Conservation (phyloP, 2,888 invertebrate genomes). For the Apeira syringaria region DNA sequence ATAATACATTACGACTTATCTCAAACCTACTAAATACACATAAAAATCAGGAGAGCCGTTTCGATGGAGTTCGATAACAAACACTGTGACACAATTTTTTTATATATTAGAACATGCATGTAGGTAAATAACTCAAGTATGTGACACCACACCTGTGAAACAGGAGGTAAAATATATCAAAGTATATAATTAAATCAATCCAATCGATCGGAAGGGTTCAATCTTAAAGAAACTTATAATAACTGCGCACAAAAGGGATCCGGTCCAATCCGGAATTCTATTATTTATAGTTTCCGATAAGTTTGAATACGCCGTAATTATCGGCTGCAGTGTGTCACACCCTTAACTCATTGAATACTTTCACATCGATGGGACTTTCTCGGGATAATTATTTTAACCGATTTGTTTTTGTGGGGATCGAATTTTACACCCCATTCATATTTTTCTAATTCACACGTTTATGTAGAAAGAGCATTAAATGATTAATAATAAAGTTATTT, state of each 20-base stretch:
- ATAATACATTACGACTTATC: too few relatives aligned
- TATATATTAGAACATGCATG: too few relatives aligned
- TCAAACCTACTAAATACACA: too few relatives aligned
- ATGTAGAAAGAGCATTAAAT: too few relatives aligned
- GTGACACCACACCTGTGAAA: slow-evolving; percentile 71
- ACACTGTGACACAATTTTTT: too few relatives aligned
- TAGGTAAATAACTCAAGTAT: too few relatives aligned
- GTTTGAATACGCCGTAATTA: slow-evolving; percentile 83
- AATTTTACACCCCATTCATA: slow-evolving; percentile 26
- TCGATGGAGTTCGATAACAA: too few relatives aligned
- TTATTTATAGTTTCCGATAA: slow-evolving; percentile 82
- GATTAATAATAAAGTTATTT: too few relatives aligned
- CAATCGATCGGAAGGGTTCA: slow-evolving; percentile 79
- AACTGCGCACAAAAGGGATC: slow-evolving; percentile 79
- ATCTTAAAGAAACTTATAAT: slow-evolving; percentile 65
- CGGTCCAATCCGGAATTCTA: slow-evolving; percentile 76
- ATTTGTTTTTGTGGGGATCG: slow-evolving; percentile 24
- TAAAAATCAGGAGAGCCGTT: too few relatives aligned
- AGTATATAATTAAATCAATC: slow-evolving; percentile 76
- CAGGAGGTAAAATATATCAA: slow-evolving; percentile 61
- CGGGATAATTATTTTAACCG: slow-evolving; percentile 34
- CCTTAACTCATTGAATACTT: slow-evolving; percentile 66
- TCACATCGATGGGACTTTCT: slow-evolving; percentile 60
- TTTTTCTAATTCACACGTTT: too few relatives aligned
- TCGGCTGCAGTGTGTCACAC: slow-evolving; percentile 70